These are phyloP conservation scores for Ahaetulla prasina DNA, from an alignment of 2,113 vertebrate species.

Conservation along the genomic window DNA sequence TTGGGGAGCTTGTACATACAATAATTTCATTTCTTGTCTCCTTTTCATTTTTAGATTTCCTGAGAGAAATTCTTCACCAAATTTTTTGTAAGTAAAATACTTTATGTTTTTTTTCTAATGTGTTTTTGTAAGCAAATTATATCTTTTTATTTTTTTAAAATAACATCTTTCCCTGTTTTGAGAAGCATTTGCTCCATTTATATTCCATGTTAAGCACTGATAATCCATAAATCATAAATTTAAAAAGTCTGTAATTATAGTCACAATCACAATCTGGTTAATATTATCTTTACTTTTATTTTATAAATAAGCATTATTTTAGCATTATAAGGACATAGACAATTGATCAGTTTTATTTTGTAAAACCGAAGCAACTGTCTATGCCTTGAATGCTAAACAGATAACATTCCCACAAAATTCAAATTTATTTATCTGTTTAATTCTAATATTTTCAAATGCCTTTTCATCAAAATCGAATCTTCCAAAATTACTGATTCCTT, in stretches of 20 bases:
- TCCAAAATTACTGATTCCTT: neutral
- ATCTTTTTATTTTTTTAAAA: neutral
- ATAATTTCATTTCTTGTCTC: neutral
- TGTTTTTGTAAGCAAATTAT: neutral
- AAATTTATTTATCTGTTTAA: neutral
- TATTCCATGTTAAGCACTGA: neutral
- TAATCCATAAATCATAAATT: neutral
- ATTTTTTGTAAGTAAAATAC: neutral
- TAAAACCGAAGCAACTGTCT: neutral
- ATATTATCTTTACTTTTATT: neutral
- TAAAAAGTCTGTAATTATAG: neutral
- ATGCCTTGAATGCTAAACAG: neutral
- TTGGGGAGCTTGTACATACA: neutral
- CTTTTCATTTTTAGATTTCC: neutral
- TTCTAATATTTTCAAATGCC: neutral
- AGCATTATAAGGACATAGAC: neutral
- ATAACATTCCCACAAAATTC: neutral
- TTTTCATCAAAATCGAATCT: neutral
- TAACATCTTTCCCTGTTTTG: neutral
- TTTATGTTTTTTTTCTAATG: neutral
- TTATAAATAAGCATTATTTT: neutral
- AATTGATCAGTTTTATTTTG: neutral
- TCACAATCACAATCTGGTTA: neutral
- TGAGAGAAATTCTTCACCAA: neutral
- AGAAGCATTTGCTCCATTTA: neutral